phyloP scores from a whole-genome alignment of 2,113 vertebrate genomes.

The Phylloscopus whistleri region DNA sequence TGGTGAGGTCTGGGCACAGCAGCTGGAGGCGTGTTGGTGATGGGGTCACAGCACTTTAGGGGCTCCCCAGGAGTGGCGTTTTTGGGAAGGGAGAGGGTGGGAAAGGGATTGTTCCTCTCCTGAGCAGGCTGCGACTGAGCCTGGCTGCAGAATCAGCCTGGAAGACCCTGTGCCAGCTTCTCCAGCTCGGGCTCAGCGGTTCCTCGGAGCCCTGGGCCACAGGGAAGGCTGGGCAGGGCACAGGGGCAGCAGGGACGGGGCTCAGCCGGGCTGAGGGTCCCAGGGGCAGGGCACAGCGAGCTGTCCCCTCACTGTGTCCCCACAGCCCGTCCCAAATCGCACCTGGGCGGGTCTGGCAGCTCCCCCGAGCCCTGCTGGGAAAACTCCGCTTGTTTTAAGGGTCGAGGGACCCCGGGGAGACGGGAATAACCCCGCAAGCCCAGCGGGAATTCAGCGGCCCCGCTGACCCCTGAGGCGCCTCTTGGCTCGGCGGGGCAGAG shows the following conservation, averaged over 20 bases:
- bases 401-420: not conserved
- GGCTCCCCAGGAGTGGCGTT: not conserved
- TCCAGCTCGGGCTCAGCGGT: not conserved
- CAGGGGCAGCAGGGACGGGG: not conserved
- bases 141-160: not conserved
- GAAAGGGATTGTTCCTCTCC: not conserved
- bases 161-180: not conserved
- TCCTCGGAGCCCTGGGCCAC: fast-evolving
- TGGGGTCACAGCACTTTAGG: not conserved
- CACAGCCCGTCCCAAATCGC: not conserved
- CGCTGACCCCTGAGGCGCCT: not conserved
- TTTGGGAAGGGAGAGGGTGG: not conserved
- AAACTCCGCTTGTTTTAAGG: not conserved
- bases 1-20: fast-evolving
- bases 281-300: not conserved
- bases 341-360: not conserved
- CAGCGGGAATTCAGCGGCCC: not conserved
- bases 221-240: not conserved
- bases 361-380: not conserved
- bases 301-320: not conserved
- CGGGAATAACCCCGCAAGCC: fast-evolving
- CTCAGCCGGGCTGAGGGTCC: not conserved
- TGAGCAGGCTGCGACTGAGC: not conserved
- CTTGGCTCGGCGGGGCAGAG: not conserved
- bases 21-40: fast-evolving